Base-by-base conservation (phyloP, 2,113 vertebrate genomes). In the Phylloscopus whistleri region DNA sequence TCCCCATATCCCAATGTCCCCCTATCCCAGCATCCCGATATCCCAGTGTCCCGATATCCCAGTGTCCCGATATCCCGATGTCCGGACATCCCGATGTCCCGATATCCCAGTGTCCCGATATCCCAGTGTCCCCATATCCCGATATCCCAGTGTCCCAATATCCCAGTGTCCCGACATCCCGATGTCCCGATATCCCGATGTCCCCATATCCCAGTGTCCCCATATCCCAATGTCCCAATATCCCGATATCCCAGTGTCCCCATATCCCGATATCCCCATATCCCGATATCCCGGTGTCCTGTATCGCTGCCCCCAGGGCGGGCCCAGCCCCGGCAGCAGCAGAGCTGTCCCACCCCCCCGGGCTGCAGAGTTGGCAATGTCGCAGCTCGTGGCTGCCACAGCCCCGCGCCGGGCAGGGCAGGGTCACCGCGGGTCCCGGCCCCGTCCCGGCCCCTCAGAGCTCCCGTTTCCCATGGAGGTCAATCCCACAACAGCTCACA, bases 321-420 rank as follows among this genome's bases (percentile, higher is more conserved):
- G n/a, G n/a, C n/a, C n/a, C n/a, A n/a, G n/a, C n/a, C n/a, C n/a
- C n/a, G n/a, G n/a, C n/a, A n/a, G n/a, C n/a, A n/a, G 72, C 30
- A 0, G 14, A 0, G 7, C 63, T 35, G 33, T 31, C 44, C 63
- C 3, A 0, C 3, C 58, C 28, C 13, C 74, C 2, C n/a, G 35
- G 81, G 81, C 46, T 84, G 49, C 87, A 62, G 87, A 68, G 87
- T 49, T 19, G 49, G 39, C 86, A 7, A 21, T 3, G 48, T 1
- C 3, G 0, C 1, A 2, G 21, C 51, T 6, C 4, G 20, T 2
- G 2, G 52, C 48, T 49, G 53, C 33, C 22, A 1, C 28, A 5
- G 0, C n/a, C 39, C 15, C 0, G 0, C 11, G 33, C 2, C 0
- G 0, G 41, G 39, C 2, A 0, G 51, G 43, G 49, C 28, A 3